Evolutionary conservation across 2,888 invertebrate genomes (phyloP).

Genomic region (Anodontia alba): DNA sequence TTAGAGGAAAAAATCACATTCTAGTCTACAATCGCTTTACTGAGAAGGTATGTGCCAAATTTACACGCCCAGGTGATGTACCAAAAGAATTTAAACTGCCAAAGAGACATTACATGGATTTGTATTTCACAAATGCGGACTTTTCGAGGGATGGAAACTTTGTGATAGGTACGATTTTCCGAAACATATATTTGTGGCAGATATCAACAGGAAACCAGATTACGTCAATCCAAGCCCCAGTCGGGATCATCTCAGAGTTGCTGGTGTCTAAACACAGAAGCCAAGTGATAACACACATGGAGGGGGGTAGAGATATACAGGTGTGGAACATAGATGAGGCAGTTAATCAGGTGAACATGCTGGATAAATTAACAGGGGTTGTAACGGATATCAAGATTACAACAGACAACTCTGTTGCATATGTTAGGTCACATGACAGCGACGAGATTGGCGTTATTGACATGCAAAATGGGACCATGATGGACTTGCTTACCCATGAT

Average conservation of each 20-base stretch:
- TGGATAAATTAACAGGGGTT: slow-evolving; percentile 80
- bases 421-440: slow-evolving; percentile 77
- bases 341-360: slow-evolving; percentile 75
- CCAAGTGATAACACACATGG: slow-evolving; percentile 78
- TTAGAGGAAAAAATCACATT: slow-evolving; percentile 72
- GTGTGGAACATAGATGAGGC: slow-evolving; percentile 81
- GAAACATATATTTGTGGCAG: slow-evolving; percentile 83
- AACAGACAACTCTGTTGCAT: slow-evolving; percentile 71
- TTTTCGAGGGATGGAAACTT: slow-evolving; percentile 80
- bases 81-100: slow-evolving; percentile 83
- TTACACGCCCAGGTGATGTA: slow-evolving; percentile 77
- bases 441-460: slow-evolving; percentile 84
- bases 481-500: slow-evolving; percentile 83
- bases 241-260: slow-evolving; percentile 79
- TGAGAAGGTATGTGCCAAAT: slow-evolving; percentile 75
- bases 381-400: slow-evolving; percentile 77
- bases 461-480: slow-evolving; percentile 80
- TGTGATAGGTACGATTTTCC: slow-evolving; percentile 81
- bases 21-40: slow-evolving; percentile 77
- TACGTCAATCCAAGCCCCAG: slow-evolving; percentile 80
- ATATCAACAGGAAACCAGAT: slow-evolving; percentile 69
- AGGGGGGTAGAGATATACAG: slow-evolving; percentile 73
- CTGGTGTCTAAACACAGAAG: slow-evolving; percentile 71
- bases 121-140: slow-evolving; percentile 78
- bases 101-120: slow-evolving; percentile 70